phyloP scores from a whole-genome alignment of 2,113 vertebrate genomes.

The Vombatus ursinus region DNA sequence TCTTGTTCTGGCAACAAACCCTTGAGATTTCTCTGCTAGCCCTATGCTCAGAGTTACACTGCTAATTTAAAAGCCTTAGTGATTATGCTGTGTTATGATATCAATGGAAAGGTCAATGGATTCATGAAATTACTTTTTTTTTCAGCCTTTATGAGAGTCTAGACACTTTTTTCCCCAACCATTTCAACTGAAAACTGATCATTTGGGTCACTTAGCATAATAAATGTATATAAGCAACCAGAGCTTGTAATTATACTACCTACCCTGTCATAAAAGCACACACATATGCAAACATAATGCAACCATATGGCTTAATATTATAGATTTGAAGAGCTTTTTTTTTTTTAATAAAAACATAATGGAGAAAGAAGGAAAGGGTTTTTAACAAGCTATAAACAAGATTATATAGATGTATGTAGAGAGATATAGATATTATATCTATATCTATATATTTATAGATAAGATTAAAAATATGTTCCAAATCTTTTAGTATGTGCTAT shows the following conservation, averaged over 20 bases:
- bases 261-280: slow-evolving; percentile 23
- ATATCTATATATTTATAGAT: neutral
- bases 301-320: slow-evolving; percentile 28
- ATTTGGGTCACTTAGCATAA: slow-evolving; percentile 71
- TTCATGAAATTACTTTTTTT: slow-evolving; percentile 82
- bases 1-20: slow-evolving; percentile 77
- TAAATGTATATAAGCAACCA: slow-evolving; percentile 62
- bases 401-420: neutral
- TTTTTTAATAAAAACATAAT: slow-evolving; percentile 56
- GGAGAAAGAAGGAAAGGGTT: slow-evolving; percentile 10
- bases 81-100: slow-evolving; percentile 82
- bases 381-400: slow-evolving; percentile 61
- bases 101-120: slow-evolving; percentile 86
- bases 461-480: slow-evolving; percentile 64
- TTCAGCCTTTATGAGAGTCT: slow-evolving; percentile 72
- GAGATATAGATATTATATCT: no score
- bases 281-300: slow-evolving; percentile 4
- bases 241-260: slow-evolving; percentile 50
- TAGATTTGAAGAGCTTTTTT: neutral
- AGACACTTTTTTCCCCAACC: slow-evolving; percentile 60
- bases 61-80: slow-evolving; percentile 83
- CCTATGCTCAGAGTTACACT: slow-evolving; percentile 72
- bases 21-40: slow-evolving; percentile 72
- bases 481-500: slow-evolving; percentile 43
- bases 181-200: slow-evolving; percentile 72